phyloP scores from a whole-genome alignment of 1,140 invertebrate genomes.

The Coelopa frigida region DNA sequence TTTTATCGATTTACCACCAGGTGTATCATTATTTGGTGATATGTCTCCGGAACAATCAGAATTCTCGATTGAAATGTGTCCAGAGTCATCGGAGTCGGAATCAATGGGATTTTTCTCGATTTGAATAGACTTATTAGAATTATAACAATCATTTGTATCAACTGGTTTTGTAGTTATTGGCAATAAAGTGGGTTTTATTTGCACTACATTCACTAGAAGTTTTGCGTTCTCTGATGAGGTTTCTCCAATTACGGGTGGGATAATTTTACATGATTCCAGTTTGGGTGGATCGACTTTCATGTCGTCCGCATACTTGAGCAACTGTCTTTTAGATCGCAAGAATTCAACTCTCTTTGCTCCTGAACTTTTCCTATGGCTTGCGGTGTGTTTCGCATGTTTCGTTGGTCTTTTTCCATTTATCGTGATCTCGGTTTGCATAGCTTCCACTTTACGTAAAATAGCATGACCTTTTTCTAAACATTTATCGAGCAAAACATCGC shows the following conservation, averaged over 20 bases:
- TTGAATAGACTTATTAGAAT: too few relatives aligned
- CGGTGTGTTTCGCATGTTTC: neutral
- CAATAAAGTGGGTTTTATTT: conserved; percentile 12
- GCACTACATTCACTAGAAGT: conserved; percentile 33
- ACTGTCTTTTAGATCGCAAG: too few relatives aligned
- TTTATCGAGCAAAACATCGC: conserved; percentile 38
- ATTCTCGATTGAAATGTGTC: conserved; percentile 67
- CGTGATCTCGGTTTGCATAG: conserved; percentile 16
- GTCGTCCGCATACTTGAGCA: conserved; percentile 37
- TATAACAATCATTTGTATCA: too few relatives aligned
- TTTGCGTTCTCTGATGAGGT: conserved; percentile 37
- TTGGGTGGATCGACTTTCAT: conserved; percentile 30
- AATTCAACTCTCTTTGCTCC: too few relatives aligned
- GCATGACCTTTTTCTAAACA: conserved; percentile 41
- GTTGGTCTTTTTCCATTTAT: neutral
- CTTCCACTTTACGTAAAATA: conserved; percentile 40
- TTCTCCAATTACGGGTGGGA: conserved; percentile 37
- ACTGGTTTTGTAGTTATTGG: too few relatives aligned
- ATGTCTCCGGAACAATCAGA: conserved; percentile 38
- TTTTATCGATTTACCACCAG: conserved; percentile 22
- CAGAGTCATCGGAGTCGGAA: conserved; percentile 63
- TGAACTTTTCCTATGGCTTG: too few relatives aligned
- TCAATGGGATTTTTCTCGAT: conserved; percentile 1
- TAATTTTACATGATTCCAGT: conserved; percentile 40
- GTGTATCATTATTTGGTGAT: conserved; percentile 1